A percentile compares a stretch with the other conserved stretches of the same genome.
Evolutionary conservation across 2,113 vertebrate species (phyloP).

Genomic region (Echinops telfairi): DNA sequence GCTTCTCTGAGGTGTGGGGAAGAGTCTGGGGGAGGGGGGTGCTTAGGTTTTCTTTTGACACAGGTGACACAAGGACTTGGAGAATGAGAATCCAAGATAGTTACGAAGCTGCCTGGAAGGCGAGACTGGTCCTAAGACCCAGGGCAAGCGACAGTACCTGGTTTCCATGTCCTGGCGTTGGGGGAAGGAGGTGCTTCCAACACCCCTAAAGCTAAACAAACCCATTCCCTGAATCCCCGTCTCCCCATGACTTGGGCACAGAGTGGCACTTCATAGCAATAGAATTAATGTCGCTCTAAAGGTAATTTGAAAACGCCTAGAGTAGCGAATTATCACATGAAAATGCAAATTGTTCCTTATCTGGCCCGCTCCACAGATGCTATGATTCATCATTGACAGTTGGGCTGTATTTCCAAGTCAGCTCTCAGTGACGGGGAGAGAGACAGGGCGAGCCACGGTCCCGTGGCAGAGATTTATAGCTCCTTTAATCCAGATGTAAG

Average conservation of each 20-base stretch:
- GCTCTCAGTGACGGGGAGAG: constrained; percentile 76
- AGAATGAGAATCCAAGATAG: neutral
- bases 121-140: neutral
- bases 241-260: constrained; percentile 46
- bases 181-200: neutral
- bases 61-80: neutral
- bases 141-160: neutral
- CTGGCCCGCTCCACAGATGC: constrained; percentile 82
- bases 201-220: constrained; percentile 44
- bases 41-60: constrained; percentile 33
- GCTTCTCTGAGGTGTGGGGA: neutral
- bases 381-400: constrained; percentile 85
- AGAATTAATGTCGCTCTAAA: constrained; percentile 83
- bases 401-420: constrained; percentile 81
- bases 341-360: constrained; percentile 86
- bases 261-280: constrained; percentile 55
- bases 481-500: constrained; percentile 85
- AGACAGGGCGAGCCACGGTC: constrained; percentile 61
- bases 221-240: constrained; percentile 45
- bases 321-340: constrained; percentile 82
- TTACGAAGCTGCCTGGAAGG: neutral
- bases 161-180: neutral
- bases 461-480: constrained; percentile 85
- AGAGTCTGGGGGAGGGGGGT: too few relatives aligned
- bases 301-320: constrained; percentile 82